Evolutionary conservation across 1,140 invertebrate genomes (phyloP), one percentile per base, ranked within the genome.

Genomic region (Eumeta japonica): DNA sequence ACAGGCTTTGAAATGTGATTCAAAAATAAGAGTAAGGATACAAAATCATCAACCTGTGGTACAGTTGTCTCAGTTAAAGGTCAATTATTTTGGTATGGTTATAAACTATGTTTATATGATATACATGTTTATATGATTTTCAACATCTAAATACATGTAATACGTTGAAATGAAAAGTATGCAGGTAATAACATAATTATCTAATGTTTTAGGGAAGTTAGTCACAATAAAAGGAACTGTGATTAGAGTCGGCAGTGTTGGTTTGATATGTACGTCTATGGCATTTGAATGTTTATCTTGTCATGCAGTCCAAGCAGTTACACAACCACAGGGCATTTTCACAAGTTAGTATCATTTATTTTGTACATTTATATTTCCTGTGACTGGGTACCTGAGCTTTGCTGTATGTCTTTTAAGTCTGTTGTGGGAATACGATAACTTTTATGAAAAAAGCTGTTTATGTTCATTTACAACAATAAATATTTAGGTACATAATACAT

Each of bases 161-260:
- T n/a, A n/a, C n/a, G n/a, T n/a, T n/a, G n/a, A n/a, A n/a, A n/a
- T n/a, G n/a, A n/a, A n/a, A n/a, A n/a, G n/a, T n/a, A n/a, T n/a
- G n/a, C n/a, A n/a, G n/a, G n/a, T n/a, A n/a, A n/a, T n/a, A n/a
- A n/a, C n/a, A n/a, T n/a, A n/a, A n/a, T n/a, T n/a, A n/a, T n/a
- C 28, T 16, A 49, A 46, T 39, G 11, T 30, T 59, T n/a, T 46
- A 89, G 89, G 87, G 10, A 92, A 92, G 77, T 80, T 94, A 48
- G 80, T 95, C 1, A 83, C 85, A 12, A 79, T 94, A 2, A 84
- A 85, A 58, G 94, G 94, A 0, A 92, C 89, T 41, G 88, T 97
- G 0, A 89, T 92, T 35, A 79, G 90, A 58, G 87, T 91, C 5
- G 83, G 89, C 11, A 84, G 84, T 61, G 78, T 87, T 3, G 87